Percentiles rank a stretch among this genome's conserved stretches.
These are phyloP conservation scores for Oreortyx pictus DNA, from an alignment of 2,797 vertebrate genomes.

Conservation along the genomic window DNA sequence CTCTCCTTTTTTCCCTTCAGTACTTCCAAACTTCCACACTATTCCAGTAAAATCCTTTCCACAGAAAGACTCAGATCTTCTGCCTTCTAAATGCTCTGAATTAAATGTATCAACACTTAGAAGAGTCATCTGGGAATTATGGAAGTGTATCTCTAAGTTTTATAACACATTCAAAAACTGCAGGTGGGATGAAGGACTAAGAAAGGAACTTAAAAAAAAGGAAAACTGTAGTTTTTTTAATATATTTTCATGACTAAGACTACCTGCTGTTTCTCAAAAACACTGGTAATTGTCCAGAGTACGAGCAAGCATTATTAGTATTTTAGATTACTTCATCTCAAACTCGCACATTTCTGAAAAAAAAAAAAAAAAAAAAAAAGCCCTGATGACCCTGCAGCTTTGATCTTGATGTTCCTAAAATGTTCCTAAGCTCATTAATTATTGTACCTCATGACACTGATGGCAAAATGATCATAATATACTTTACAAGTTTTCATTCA, in stretches of 20 bases:
- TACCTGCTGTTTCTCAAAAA: neutral
- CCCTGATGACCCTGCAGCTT: neutral
- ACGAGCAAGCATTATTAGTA: neutral
- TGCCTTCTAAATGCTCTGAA: neutral
- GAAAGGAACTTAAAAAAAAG: neutral
- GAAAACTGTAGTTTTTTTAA: neutral
- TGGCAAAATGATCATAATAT: fast-evolving
- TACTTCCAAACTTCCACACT: neutral
- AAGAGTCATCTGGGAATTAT: neutral
- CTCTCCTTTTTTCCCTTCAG: too few species aligned
- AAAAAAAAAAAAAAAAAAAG: neutral
- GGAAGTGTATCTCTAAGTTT: neutral
- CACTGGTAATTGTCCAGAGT: neutral
- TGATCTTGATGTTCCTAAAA: neutral
- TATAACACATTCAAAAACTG: neutral
- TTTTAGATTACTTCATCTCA: neutral
- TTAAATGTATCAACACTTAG: neutral
- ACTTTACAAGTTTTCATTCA: neutral
- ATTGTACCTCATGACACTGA: neutral
- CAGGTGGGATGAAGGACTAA: neutral
- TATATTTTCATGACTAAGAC: neutral
- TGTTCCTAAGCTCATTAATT: fast-evolving
- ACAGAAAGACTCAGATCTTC: neutral
- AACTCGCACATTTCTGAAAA: neutral
- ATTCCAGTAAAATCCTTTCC: neutral